Base-by-base conservation (phyloP, 2,888 invertebrate genomes). In the Eulithis prunata region DNA sequence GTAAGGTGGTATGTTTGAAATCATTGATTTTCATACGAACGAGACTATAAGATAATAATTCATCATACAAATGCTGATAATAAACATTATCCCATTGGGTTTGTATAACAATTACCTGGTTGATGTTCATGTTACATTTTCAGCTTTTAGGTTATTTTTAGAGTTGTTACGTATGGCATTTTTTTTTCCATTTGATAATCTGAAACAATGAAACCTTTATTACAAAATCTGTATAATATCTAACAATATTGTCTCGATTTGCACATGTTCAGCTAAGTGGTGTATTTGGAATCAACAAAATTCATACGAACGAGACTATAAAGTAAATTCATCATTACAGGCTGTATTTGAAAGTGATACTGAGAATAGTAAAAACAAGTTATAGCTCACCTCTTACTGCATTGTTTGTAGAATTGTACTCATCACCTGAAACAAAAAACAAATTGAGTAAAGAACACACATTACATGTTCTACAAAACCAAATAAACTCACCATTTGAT, bases 391-490 rank as follows among this genome's bases (percentile, higher is more conserved):
- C 70, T 71, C 55, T 36, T 45, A 45, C 11, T 47, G 3, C 12
- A 8, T 28, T 8, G 13, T 13, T 43, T 7, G 45, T n/a, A 1
- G 41, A 41, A 10, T 41, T 41, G 38, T 70, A 65, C 13, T 71
- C 58, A 61, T 62, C 13, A 32, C 73, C 92, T 92, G 90, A 80
- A 91, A 91, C 71, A 79, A 72, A 86, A 90, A 91, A 82, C 71
- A 89, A 68, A 83, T 84, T 91, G 73, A 91, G 85, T 91, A 91
- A 86, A 86, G 83, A 89, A 87, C 87, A 84, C 80, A 84, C 83
- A 86, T 79, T 79, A 79, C 6, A 79, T 82, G 79, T 76, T 82
- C 78, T 78, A 80, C 46, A 80, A 79, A 66, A 80, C 66, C 71
- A 75, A 82, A 61, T 73, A 69, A 80, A 91, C 91, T 92, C 82